Percentiles rank a stretch among this genome's conserved stretches.
Evolutionary conservation across 2,888 invertebrate genomes (phyloP).

Genomic region (Lucinisca nassula): DNA sequence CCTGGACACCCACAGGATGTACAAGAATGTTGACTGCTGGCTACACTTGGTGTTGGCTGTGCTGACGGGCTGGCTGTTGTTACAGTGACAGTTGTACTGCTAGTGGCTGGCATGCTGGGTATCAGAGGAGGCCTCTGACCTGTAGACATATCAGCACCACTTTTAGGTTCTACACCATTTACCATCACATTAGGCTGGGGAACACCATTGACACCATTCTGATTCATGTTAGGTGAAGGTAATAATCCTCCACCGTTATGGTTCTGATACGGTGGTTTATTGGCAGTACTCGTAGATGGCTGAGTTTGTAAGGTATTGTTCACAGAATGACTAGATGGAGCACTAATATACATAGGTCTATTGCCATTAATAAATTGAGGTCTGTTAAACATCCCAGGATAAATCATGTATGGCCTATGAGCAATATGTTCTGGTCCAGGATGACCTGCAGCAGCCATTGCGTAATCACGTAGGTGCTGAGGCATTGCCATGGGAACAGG

Average conservation of each 20-base stretch:
- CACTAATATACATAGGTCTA: conserved; percentile 8
- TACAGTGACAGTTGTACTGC: conserved; percentile 35
- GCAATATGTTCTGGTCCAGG: not conserved
- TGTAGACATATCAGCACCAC: not conserved
- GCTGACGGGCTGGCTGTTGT: conserved; percentile 42
- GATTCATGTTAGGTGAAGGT: not conserved
- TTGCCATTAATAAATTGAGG: conserved; percentile 31
- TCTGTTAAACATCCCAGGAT: conserved; percentile 23
- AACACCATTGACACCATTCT: conserved; percentile 30
- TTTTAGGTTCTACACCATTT: conserved; percentile 13
- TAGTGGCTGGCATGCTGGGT: conserved; percentile 33
- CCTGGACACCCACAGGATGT: conserved; percentile 75
- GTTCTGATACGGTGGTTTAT: not conserved
- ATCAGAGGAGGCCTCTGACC: conserved; percentile 19
- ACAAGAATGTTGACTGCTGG: conserved; percentile 60
- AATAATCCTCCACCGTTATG: not conserved
- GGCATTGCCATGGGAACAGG: conserved; percentile 52
- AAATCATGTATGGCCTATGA: conserved; percentile 5
- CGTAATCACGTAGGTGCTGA: conserved; percentile 36
- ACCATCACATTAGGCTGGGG: conserved; percentile 20
- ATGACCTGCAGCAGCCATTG: not conserved
- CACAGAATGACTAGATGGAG: not conserved
- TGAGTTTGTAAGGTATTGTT: not conserved
- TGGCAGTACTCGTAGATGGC: not conserved
- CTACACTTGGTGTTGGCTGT: conserved; percentile 34